These are phyloP conservation scores for Chalcis sispes DNA, from an alignment of 2,888 invertebrate species.

Conservation along the genomic window DNA sequence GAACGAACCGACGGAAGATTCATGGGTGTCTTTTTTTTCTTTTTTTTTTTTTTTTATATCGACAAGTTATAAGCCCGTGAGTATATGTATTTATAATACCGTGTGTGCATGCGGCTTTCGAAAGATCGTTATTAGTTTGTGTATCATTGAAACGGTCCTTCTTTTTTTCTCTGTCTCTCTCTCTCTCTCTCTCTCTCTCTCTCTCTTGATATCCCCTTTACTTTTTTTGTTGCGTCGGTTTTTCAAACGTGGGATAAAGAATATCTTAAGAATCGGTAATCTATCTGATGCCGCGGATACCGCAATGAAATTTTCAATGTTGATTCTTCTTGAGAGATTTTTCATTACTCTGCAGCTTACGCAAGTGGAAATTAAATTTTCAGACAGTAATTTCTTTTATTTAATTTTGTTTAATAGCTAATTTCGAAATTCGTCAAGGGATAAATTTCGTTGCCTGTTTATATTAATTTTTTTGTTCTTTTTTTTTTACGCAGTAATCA, in stretches of 20 bases:
- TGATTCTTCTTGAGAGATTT: constrained; percentile 44
- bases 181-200: background rate
- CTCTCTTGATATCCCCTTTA: background rate
- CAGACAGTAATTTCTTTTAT: constrained; percentile 34
- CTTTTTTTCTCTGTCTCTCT: background rate
- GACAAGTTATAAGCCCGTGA: no score
- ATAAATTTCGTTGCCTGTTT: no score
- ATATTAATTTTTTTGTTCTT: no score
- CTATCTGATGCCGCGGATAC: background rate
- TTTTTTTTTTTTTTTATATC: background rate
- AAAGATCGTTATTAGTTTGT: constrained; percentile 44
- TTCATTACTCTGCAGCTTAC: constrained; percentile 36
- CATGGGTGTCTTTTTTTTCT: constrained; percentile 28
- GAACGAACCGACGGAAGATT: constrained; percentile 20
- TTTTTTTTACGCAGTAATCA: no score
- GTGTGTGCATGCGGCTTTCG: constrained; percentile 31
- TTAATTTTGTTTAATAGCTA: no score
- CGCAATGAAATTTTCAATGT: constrained; percentile 48
- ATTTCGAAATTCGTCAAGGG: no score
- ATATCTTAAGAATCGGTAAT: background rate
- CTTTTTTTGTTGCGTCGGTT: background rate
- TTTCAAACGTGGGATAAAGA: background rate
- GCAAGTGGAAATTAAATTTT: constrained; percentile 41
- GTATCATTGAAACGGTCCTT: constrained; percentile 17
- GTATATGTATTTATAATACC: no score